A percentile compares a stretch with the other conserved stretches of the same genome.
Conservation (phyloP, 1,140 invertebrate species). For the Rhynchophorus ferrugineus region DNA sequence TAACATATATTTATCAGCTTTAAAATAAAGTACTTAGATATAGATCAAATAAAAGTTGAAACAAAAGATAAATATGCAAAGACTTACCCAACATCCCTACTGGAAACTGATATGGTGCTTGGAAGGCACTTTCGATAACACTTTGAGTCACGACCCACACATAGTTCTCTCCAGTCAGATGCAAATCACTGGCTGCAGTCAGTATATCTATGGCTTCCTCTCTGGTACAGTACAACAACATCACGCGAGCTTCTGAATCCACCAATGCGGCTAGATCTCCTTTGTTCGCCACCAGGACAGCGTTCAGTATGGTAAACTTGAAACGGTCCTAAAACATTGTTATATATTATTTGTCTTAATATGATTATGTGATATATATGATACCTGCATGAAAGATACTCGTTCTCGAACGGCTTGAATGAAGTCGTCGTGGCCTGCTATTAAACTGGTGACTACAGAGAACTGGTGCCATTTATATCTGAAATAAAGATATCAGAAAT, state of each 20-base stretch:
- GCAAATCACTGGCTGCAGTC: conserved; percentile 67
- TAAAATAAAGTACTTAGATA: too few relatives aligned
- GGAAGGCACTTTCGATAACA: conserved; percentile 68
- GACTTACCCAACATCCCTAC: conserved; percentile 88
- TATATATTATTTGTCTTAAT: too few relatives aligned
- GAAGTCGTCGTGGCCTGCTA: conserved; percentile 91
- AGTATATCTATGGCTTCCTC: conserved; percentile 82
- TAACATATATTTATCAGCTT: too few relatives aligned
- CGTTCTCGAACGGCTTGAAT: conserved; percentile 84
- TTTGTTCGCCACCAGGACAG: conserved; percentile 66
- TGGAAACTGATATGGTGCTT: conserved; percentile 77
- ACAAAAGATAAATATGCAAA: too few relatives aligned
- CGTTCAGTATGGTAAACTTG: conserved; percentile 81
- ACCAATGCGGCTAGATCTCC: conserved; percentile 64
- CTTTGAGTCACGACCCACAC: conserved; percentile 97
- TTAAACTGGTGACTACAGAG: conserved; percentile 85
- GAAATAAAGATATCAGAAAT: conserved; percentile 11
- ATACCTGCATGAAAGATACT: conserved; percentile 67
- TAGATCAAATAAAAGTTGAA: too few relatives aligned
- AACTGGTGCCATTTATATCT: conserved; percentile 94
- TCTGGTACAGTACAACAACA: conserved; percentile 85
- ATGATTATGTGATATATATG: too few relatives aligned
- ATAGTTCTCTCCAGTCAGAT: conserved; percentile 89
- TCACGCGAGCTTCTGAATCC: conserved; percentile 85
- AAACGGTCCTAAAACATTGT: conserved; percentile 71